Conservation (phyloP, 2,113 vertebrate species). For the Mustela nigripes region DNA sequence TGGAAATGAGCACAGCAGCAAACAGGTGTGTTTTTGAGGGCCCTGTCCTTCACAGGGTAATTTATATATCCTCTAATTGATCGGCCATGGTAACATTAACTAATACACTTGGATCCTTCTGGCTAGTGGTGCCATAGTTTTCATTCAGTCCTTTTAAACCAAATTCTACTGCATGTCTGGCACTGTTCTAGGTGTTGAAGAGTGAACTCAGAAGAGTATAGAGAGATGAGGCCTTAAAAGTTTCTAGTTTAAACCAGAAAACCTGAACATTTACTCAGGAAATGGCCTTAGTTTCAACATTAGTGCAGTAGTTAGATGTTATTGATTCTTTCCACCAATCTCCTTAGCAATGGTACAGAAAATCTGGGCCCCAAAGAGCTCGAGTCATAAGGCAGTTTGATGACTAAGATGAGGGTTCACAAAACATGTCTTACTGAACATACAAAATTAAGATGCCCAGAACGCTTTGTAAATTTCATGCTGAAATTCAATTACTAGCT, state of each 20-base stretch:
- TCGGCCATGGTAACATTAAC: background rate
- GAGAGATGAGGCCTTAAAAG: background rate
- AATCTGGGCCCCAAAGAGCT: background rate
- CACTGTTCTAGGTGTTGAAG: background rate
- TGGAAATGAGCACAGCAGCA: background rate
- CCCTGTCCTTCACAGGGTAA: background rate
- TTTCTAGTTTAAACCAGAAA: conserved; percentile 42
- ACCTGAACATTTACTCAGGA: background rate
- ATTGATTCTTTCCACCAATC: background rate
- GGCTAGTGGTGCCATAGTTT: background rate
- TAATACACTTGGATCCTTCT: background rate
- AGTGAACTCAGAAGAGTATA: background rate
- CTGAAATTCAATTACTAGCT: background rate
- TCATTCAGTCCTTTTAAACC: background rate
- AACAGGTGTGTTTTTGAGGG: background rate
- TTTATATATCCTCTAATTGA: background rate
- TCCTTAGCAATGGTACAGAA: background rate
- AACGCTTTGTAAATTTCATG: conserved; percentile 44
- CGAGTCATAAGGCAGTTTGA: background rate
- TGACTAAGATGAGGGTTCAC: background rate
- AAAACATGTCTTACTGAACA: background rate
- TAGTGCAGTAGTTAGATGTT: background rate
- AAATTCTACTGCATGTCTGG: background rate
- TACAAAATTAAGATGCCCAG: background rate
- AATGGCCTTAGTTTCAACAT: background rate